Base-by-base conservation (phyloP, 2,797 vertebrate genomes). In the Lepilemur ruficaudatus region DNA sequence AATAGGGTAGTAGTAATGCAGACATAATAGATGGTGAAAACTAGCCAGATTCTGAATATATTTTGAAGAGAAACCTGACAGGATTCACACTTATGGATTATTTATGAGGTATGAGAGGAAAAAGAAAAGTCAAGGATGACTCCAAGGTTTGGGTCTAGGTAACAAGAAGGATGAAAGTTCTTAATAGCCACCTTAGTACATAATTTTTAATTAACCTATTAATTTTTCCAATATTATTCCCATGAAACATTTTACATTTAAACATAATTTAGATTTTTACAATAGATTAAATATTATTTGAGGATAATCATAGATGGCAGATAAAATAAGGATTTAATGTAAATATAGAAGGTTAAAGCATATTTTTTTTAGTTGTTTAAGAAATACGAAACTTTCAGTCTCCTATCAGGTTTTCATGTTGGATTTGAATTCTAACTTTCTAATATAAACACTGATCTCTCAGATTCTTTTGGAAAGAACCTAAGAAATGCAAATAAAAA, bases 131-230 rank as follows among this genome's bases (percentile, higher is more conserved):
- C 52, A 69, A 78, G 38, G 55, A 90, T 55, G n/a, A 86, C 9
- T 86, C 22, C 61, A 90, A 80, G 28, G 48, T 59, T 35, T 78
- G n/a, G 11, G 59, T 78, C 41, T 90, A 86, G 69, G 86, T 76
- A 79, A 80, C 14, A 94, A 70, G 78, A 43, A 9, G 23, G 67
- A 83, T 80, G 48, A 41, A 18, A 76, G 73, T 96, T 94, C 69
- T 93, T 48, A 94, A 93, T 4, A 93, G 73, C 28, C 28, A 85
- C 11, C 52, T 90, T 81, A 92, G 80, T 50, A 72, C 46, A 41
- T 52, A 95, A 82, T 96, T 94, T 84, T 87, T 57, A 94, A 50
- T 81, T 92, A 82, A 83, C n/a, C 15, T 55, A 59, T 67, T 94
- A 73, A 38, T 57, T 87, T 88, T 75, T 87, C 55, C 78, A 87